Conservation (phyloP, 92 coral and sea anemone genomes). For the Umimayanthus chanpuru region DNA sequence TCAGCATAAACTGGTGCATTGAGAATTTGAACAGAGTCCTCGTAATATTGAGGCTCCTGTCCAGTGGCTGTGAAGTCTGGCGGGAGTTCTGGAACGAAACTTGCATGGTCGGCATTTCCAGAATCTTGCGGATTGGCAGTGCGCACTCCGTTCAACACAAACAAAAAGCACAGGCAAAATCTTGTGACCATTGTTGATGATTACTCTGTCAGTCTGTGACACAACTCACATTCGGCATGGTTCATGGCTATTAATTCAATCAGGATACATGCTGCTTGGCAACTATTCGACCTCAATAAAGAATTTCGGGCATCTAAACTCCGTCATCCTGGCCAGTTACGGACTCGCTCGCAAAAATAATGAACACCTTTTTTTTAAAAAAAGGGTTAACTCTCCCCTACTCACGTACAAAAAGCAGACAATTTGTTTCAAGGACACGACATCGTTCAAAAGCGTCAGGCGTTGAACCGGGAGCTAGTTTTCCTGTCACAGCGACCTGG, state of each 20-base stretch:
- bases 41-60: constrained; percentile 41
- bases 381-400: not conserved
- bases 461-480: constrained; percentile 20
- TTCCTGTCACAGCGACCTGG: not conserved
- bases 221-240: constrained; percentile 19
- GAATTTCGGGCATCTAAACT: constrained; percentile 5
- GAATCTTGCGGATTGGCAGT: not conserved
- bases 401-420: not conserved
- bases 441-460: constrained; percentile 31
- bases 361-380: too few relatives aligned
- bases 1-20: constrained; percentile 55
- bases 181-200: constrained; percentile 2
- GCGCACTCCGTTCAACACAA: not conserved
- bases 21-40: constrained; percentile 67
- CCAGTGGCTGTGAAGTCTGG: not conserved
- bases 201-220: not conserved
- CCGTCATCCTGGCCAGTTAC: not conserved
- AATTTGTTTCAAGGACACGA: not conserved
- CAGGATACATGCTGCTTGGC: constrained; percentile 29
- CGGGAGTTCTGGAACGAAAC: not conserved
- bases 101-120: constrained; percentile 17
- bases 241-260: not conserved
- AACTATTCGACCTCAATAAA: constrained; percentile 3
- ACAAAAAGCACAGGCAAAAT: constrained; percentile 3
- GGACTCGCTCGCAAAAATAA: not conserved